Evolutionary conservation across 2,888 invertebrate species (phyloP).

Genomic region (Yponomeuta evonymella): DNA sequence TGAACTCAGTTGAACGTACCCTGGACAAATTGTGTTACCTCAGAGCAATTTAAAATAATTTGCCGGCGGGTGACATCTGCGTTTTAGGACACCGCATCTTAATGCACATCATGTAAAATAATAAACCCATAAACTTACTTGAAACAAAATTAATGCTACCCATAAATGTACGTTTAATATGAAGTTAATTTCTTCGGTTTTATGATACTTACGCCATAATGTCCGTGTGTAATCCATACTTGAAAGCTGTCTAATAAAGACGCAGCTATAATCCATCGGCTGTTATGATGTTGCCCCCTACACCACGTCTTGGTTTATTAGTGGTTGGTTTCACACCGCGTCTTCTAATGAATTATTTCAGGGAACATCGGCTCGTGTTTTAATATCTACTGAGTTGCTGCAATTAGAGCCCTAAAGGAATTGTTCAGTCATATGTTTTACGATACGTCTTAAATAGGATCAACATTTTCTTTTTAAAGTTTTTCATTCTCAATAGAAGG

Average conservation of each 20-base stretch:
- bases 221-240: slow-evolving; percentile 2
- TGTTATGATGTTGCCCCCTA: slow-evolving; percentile 31
- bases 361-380: slow-evolving; percentile 17
- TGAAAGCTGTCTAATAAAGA: slow-evolving; percentile 12
- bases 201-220: slow-evolving; percentile 5
- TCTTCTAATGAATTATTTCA: slow-evolving; percentile 72
- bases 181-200: slow-evolving; percentile 3
- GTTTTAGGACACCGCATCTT: slow-evolving; percentile 4
- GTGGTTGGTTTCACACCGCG: slow-evolving; percentile 42
- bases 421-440: background rate
- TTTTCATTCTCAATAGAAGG: background rate
- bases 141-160: slow-evolving; percentile 3
- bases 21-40: slow-evolving; percentile 1
- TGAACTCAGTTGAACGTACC: slow-evolving; percentile 24
- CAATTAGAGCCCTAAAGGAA: background rate
- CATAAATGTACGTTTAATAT: slow-evolving; percentile 7
- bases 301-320: slow-evolving; percentile 43
- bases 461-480: background rate
- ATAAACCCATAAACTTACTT: background rate
- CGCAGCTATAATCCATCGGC: background rate
- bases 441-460: background rate
- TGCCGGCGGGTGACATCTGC: slow-evolving; percentile 36
- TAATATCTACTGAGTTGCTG: background rate
- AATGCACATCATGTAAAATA: slow-evolving; percentile 1
- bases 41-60: slow-evolving; percentile 29